These are phyloP conservation scores for Tholera decimalis DNA, from an alignment of 2,888 invertebrate species.

Conservation along the genomic window DNA sequence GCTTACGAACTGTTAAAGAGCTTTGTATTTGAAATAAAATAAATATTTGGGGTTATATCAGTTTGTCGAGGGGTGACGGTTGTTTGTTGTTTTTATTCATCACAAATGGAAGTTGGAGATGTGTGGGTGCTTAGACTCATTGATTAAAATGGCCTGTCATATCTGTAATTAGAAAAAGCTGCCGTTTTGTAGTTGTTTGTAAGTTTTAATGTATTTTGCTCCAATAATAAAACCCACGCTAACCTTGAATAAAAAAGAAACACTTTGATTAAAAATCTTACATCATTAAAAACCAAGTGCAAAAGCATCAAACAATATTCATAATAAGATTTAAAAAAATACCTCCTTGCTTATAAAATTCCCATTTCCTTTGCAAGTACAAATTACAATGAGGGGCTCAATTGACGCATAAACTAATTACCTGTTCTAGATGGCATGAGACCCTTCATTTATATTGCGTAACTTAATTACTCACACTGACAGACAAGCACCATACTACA, in stretches of 20 bases:
- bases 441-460: slow-evolving; percentile 86
- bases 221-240: no score
- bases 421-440: slow-evolving; percentile 83
- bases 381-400: slow-evolving; percentile 58
- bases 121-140: no score
- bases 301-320: not conserved
- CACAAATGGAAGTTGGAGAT: not conserved
- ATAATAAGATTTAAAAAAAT: slow-evolving; percentile 6
- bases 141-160: no score
- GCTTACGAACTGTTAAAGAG: slow-evolving; percentile 57
- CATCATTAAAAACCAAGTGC: not conserved
- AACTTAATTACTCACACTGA: slow-evolving; percentile 88
- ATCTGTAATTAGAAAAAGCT: no score
- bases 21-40: slow-evolving; percentile 56
- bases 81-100: not conserved
- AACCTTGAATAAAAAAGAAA: not conserved
- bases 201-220: no score
- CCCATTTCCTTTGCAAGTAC: slow-evolving; percentile 53
- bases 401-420: slow-evolving; percentile 84
- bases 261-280: not conserved
- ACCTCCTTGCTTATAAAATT: slow-evolving; percentile 25
- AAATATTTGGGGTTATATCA: slow-evolving; percentile 25
- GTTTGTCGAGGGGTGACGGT: slow-evolving; percentile 2
- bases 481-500: slow-evolving; percentile 78
- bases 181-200: no score